Percentiles rank a stretch among this genome's conserved stretches.
Conservation (phyloP, 2,113 vertebrate species). For the Nesoenas mayeri region DNA sequence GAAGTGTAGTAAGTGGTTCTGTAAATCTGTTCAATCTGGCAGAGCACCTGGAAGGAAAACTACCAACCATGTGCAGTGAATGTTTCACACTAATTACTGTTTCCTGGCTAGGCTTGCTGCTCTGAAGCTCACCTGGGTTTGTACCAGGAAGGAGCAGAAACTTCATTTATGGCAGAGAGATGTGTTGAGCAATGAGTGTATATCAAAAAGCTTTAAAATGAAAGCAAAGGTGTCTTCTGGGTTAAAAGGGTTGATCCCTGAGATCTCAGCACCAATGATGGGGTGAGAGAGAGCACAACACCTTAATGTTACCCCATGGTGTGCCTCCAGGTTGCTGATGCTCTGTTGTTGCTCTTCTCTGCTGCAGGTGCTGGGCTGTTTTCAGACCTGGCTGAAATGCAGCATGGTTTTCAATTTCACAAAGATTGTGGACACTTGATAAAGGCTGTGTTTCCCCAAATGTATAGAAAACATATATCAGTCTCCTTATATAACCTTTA, state of each 20-base stretch:
- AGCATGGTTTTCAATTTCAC: not conserved
- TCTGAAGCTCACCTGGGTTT: not conserved
- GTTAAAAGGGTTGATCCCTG: not conserved
- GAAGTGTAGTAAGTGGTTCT: not conserved
- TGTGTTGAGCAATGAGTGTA: not conserved
- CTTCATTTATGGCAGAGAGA: not conserved
- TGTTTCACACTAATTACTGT: not conserved
- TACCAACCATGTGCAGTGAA: not conserved
- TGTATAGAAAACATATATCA: not conserved
- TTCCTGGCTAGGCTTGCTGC: not conserved
- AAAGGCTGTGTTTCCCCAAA: fast-evolving
- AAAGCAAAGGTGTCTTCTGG: not conserved
- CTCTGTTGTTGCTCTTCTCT: not conserved
- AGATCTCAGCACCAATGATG: not conserved
- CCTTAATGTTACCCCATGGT: not conserved
- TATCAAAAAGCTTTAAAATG: not conserved
- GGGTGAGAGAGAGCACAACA: not conserved
- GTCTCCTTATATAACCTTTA: not conserved
- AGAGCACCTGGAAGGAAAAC: not conserved
- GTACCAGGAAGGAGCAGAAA: not conserved
- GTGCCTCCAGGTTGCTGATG: not conserved
- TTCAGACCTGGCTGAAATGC: not conserved
- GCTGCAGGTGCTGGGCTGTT: not conserved
- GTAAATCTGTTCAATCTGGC: not conserved
- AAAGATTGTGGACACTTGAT: not conserved